Evolutionary conservation across 2,797 vertebrate species (phyloP).

Genomic region (Pteronotus mesoamericanus): DNA sequence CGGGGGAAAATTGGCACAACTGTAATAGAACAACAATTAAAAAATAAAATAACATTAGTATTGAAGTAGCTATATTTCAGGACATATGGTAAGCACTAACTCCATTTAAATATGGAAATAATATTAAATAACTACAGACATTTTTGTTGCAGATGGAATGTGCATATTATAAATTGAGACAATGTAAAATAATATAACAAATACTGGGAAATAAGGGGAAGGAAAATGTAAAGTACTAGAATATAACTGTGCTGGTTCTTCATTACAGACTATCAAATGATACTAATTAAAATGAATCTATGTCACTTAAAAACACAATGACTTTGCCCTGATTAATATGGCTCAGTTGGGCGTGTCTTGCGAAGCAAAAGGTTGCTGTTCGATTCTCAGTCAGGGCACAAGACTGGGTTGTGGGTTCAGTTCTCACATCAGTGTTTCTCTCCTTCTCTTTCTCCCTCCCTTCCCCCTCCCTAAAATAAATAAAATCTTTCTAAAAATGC

Average conservation of each 20-base stretch:
- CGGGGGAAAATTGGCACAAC: too few species aligned
- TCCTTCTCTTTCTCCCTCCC: too few species aligned
- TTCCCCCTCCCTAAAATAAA: too few species aligned
- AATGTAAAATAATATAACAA: background rate
- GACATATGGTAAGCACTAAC: background rate
- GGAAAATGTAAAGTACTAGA: background rate
- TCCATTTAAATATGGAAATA: background rate
- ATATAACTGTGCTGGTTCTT: background rate
- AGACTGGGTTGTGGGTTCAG: too few species aligned
- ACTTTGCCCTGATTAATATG: too few species aligned
- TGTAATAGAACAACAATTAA: background rate
- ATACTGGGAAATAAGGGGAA: background rate
- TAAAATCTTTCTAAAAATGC: background rate
- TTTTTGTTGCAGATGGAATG: background rate
- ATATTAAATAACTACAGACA: background rate
- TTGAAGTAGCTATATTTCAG: background rate
- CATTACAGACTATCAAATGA: background rate
- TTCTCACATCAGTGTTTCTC: too few species aligned
- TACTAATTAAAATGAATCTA: background rate
- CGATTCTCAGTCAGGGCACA: too few species aligned
- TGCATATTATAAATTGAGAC: background rate
- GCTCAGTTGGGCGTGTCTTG: too few species aligned
- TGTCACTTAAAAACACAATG: too few species aligned
- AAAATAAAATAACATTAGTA: background rate
- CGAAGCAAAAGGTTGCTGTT: too few species aligned